Base-by-base conservation (phyloP, 2,888 invertebrate species). In the Oasisia sp. region DNA sequence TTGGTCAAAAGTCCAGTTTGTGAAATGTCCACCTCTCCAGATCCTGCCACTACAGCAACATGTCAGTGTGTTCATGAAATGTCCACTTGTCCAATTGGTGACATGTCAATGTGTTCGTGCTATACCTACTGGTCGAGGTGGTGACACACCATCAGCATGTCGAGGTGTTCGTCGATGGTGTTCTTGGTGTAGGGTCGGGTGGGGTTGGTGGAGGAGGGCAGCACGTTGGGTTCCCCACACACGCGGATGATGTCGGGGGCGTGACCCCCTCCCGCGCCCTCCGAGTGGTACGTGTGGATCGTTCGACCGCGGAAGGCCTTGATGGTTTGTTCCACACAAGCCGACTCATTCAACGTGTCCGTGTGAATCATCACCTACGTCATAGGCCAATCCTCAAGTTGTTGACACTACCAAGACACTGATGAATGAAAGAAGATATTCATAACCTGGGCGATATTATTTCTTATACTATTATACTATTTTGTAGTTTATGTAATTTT, bases 201-300 rank as follows among this genome's bases (percentile, higher is more conserved):
- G 0, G 96, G 96, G 93, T 96, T 96, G 58, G 96, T 96, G 14
- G 95, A 95, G 0, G 95, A 95, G 0, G 96, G 96, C 8, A 96
- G 94, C 11, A 96, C 95, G 91, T 95, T 95, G 14, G 93, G 93
- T 91, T 95, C 95, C 12, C 95, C 94, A 91, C 95, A 95, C 12
- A 96, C 95, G 32, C 94, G 93, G 45, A 96, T 95, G 91, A 95
- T 95, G 91, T 95, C 95, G 7, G 96, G 96, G 12, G 96, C 96
- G 92, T 96, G 96, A 0, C 96, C 96, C 0, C 96, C 96, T 9
- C 96, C 96, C 0, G 96, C 96, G 5, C 96, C 96, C 93, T 96
- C 96, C 8, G 95, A 95, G 93, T 96, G 96, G 92, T 96, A 96
- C 2, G 95, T 95, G 92, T 96, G 96, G 89, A 96, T 95, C 27